Base-by-base conservation (phyloP, 2,888 invertebrate species). In the Liposcelis brunnea region DNA sequence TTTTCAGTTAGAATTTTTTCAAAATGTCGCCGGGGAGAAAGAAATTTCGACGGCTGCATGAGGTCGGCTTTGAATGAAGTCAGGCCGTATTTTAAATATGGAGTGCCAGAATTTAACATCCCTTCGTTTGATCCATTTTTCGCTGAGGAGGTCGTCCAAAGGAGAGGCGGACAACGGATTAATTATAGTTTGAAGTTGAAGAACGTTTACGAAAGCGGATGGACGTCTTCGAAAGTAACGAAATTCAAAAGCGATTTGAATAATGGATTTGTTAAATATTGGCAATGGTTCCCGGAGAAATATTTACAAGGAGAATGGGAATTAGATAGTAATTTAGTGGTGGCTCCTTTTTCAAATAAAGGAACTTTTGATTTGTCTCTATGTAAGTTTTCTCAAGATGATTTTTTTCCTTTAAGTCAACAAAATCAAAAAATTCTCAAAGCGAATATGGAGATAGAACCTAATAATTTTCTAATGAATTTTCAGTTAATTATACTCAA, bases 241-340 rank as follows among this genome's bases (percentile, higher is more conserved):
- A 55, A 53, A 42, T 55, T 59, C 53, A 58, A 55, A 58, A 75
- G 74, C 10, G 77, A 81, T 57, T 68, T 70, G 60, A 67, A 70
- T 10, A 73, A 75, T 53, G 64, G 75, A 48, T 67, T 70, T 36
- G 72, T 86, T 2, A 71, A 80, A 47, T 82, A 83, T 56, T 76
- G 82, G 0, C 86, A 86, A 61, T 80, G 78, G 59, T 86, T 86
- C 59, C 85, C 85, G 1, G 82, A 83, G 54, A 86, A 86, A 56
- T 72, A 69, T 55, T 63, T 86, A 1, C 67, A 71, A 46, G 86
- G 86, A 1, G 69, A 63, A 45, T 80, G 77, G 54, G 76, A 77
- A 49, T 70, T 78, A 50, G 65, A 66, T 52, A 81, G 81, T 0
- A 65, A 69, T 0, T 70, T 68, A 49, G 62, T 80, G n/a, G n/a